Evolutionary conservation across 2,888 invertebrate species (phyloP), one percentile per base, ranked within the genome.

Genomic region (Lagria hirta): DNA sequence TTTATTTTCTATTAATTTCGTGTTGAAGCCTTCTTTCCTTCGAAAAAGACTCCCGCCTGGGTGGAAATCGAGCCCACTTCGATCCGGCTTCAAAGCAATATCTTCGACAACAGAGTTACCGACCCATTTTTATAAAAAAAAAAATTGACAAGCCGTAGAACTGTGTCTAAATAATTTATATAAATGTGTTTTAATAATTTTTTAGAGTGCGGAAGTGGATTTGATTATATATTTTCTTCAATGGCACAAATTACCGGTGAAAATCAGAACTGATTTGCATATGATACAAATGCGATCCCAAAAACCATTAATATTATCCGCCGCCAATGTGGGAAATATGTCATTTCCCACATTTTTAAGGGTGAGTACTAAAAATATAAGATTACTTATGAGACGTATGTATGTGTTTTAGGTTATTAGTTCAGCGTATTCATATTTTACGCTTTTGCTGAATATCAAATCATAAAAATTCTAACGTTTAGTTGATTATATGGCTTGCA

Each of bases 361-460:
- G 14, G 54, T 54, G 42, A 34, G 26, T 26, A 15, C 3, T 29
- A 10, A 26, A 13, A 5, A 2, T 13, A 3, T 2, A 29, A 14
- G 2, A 2, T 29, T 4, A 24, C 5, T 10, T 3, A n/a, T 3
- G 13, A 29, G 3, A 3, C 3, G 15, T 15, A 15, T 29, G 7
- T 6, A 29, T 20, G 29, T 20, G 14, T 51, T 54, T 33, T 23
- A 55, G 55, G 53, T 55, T 13, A 22, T 56, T 16, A 51, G 52
- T 38, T 50, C 56, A 14, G 54, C 56, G 1, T 56, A 56, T 43
- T 56, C 56, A 3, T 54, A 54, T 38, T 56, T 56, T 24, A 56
- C 56, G 3, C 24, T 56, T 5, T 29, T 56, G 10, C 29, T 56
- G 17, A 54, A 56, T 17, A 42, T 56, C 10, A 54, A 56, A 48